phyloP scores from a whole-genome alignment of 2,888 invertebrate genomes.

The Mythimna pallens region DNA sequence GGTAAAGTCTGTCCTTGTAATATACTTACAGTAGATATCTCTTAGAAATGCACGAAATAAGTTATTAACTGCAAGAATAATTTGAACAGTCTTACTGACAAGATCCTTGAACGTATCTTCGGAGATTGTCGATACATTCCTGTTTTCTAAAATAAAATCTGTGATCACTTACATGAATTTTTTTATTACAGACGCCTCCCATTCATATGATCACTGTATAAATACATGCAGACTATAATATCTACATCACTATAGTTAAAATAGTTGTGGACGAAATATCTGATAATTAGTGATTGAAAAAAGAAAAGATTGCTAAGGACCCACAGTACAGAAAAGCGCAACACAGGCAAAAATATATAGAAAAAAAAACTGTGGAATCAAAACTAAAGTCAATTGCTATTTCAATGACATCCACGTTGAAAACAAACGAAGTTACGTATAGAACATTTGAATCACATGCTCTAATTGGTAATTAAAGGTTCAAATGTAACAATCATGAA shows the following conservation, averaged over 20 bases:
- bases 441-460: slow-evolving; percentile 18
- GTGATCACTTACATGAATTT: not conserved
- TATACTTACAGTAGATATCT: not conserved
- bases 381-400: slow-evolving; percentile 1
- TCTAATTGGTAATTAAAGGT: slow-evolving; percentile 48
- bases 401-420: slow-evolving; percentile 12
- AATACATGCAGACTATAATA: too few relatives aligned
- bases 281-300: not conserved
- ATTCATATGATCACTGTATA: too few relatives aligned
- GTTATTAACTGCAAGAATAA: not conserved
- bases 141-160: not conserved
- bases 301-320: not conserved
- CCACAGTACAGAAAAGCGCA: too few relatives aligned
- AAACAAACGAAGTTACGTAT: slow-evolving; percentile 18
- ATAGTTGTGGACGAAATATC: not conserved
- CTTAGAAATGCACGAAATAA: not conserved
- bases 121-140: not conserved
- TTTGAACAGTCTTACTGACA: not conserved
- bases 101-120: not conserved
- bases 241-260: not conserved
- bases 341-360: too few relatives aligned
- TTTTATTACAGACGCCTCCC: too few relatives aligned
- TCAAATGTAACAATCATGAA: slow-evolving; percentile 52
- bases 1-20: slow-evolving; percentile 48
- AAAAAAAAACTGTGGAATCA: not conserved